Base-by-base conservation (phyloP, 2,113 vertebrate genomes). In the Coptodon bakossiorum region DNA sequence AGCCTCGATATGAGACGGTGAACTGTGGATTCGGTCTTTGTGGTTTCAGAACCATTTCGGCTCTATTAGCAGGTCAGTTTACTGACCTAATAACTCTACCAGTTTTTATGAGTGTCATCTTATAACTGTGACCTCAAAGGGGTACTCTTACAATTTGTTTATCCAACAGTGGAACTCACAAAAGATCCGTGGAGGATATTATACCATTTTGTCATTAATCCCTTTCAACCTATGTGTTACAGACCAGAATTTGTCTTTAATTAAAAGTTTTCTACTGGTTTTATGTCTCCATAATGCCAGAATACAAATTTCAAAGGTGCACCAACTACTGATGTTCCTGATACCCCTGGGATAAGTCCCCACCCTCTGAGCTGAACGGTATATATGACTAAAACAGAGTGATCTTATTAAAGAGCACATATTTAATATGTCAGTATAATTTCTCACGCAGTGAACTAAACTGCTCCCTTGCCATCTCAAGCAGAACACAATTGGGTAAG, bases 351-450 rank as follows among this genome's bases (percentile, higher is more conserved):
- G 10, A 50, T 88, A 76, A 85, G 82, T 80, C 40, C 63, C 52
- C 22, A 3, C 31, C 24, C 57, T 80, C 53, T 50, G 16, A 31
- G 29, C 54, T 68, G 50, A 86, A 76, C 27, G 12, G 76, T 78
- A 90, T 82, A 2, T 87, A 38, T 24, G 36, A 78, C 36, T 81
- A 43, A 90, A 88, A 86, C 19, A 14, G 34, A 76, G 56, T 56
- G 40, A 66, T 61, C 52, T 80, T 56, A 88, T 89, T 90, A 81
- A 88, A 85, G 73, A 45, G 34, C 73, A 80, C 83, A 52, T 83
- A 54, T 84, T 84, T 85, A 89, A 86, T 84, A 80, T 52, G 38
- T 54, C 5, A 7, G 10, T 54, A 80, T 66, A 68, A 80, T 87
- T 76, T 22, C 19, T 83, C 50, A 29, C 2, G 27, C 71, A 2